Evolutionary conservation across 1,140 invertebrate species (phyloP), one percentile per base, ranked within the genome.

Genomic region (Drosophila pectinifera): DNA sequence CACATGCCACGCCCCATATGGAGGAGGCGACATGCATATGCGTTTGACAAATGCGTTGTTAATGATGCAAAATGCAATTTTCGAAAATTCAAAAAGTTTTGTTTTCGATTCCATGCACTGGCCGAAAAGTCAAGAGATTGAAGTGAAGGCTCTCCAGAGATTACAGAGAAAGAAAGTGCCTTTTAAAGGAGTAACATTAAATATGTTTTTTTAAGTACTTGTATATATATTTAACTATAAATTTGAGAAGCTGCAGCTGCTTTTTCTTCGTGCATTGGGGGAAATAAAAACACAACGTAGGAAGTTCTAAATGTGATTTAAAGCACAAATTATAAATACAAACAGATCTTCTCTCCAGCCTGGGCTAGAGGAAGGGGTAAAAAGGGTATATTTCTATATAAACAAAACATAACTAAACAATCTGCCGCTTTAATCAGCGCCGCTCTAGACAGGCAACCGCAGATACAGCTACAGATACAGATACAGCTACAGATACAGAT

Each of bases 51-150:
- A 89, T 89, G 84, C 73, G 77, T 89, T 89, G 84, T 89, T 89
- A 89, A 89, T 89, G 84, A 89, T 89, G 84, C 84, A 89, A 84
- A 86, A 84, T 84, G 84, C 80, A 89, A 89, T 86, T 86, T 86
- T 86, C 61, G 74, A 78, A 86, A 86, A 81, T 80, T 80, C 77
- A 73, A 45, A 80, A 73, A 84, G 80, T 80, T 85, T 80, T 73
- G 67, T 64, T 73, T 80, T 85, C 70, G 80, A 83, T 83, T 80
- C 16, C 14, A 18, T 67, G 64, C 74, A 59, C 46, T 48, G 11
- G 8, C 11, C 20, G 46, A 53, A 75, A 75, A 65, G 48, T 45
- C 10, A 28, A 31, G 13, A 28, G 8, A 48, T 16, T 16, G 5
- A 7, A 18, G n/a, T 13, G 26, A 0, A 5, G 6, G 3, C 1